phyloP scores from a whole-genome alignment of 2,888 invertebrate species.

The Acanthacorydalis orientalis region DNA sequence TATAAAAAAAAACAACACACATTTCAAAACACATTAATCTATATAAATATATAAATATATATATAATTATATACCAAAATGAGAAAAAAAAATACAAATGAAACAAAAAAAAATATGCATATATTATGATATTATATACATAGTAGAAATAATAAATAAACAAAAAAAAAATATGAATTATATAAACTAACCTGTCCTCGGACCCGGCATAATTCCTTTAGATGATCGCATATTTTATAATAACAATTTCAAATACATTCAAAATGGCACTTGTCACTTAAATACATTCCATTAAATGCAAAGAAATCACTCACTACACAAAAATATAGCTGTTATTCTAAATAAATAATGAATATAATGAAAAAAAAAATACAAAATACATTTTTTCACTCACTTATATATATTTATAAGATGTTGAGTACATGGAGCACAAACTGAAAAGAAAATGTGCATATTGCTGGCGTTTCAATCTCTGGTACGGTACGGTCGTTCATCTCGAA shows the following conservation, averaged over 20 bases:
- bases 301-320: constrained; percentile 2
- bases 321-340: constrained; percentile 5
- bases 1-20: background rate
- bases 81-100: too few relatives aligned
- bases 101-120: background rate
- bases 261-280: constrained; percentile 3
- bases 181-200: constrained; percentile 3
- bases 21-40: too few relatives aligned
- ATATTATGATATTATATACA: background rate
- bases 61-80: background rate
- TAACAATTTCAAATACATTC: constrained; percentile 4
- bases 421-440: background rate
- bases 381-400: constrained; percentile 1
- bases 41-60: background rate
- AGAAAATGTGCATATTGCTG: too few relatives aligned
- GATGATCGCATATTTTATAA: constrained; percentile 2
- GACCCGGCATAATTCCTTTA: constrained; percentile 1
- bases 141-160: too few relatives aligned
- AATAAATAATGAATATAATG: constrained; percentile 3
- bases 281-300: constrained; percentile 1
- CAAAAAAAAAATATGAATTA: background rate
- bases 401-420: background rate
- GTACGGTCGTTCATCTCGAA: background rate
- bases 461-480: background rate
- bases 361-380: background rate